Conservation (phyloP, 2,113 vertebrate genomes). For the Scatophagus argus region DNA sequence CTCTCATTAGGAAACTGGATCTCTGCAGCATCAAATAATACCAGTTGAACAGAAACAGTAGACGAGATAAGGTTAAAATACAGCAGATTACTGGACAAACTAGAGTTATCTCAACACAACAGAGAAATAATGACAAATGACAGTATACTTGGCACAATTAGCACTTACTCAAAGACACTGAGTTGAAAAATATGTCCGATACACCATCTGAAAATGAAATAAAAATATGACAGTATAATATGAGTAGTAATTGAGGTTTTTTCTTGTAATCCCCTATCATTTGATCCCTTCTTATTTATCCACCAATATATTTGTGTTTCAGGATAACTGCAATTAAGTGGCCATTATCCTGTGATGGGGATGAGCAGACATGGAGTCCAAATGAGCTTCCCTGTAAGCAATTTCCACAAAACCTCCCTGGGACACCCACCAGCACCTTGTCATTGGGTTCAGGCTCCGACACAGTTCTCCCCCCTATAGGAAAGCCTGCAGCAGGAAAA, state of each 20-base stretch:
- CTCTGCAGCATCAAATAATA: not conserved
- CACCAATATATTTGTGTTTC: constrained; percentile 47
- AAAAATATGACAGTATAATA: not conserved
- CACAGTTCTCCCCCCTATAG: constrained; percentile 81
- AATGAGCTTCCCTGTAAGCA: constrained; percentile 32
- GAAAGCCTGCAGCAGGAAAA: constrained; percentile 50
- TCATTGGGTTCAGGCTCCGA: constrained; percentile 42
- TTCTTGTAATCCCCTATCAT: not conserved
- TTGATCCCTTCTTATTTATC: not conserved
- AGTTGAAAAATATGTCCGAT: not conserved
- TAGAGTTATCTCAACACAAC: not conserved
- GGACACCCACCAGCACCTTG: constrained; percentile 3
- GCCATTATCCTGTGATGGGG: constrained; percentile 44
- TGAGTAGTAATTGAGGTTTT: not conserved
- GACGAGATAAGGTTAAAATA: not conserved
- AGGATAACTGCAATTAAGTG: constrained; percentile 50
- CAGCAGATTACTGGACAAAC: not conserved
- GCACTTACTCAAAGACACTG: not conserved
- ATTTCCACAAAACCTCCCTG: constrained; percentile 25
- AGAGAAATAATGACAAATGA: not conserved
- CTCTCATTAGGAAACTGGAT: not conserved
- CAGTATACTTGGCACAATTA: not conserved
- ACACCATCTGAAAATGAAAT: not conserved
- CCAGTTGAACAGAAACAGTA: not conserved
- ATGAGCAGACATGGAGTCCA: constrained; percentile 27